phyloP scores from a whole-genome alignment of 2,888 invertebrate genomes.

The Carcina quercana region DNA sequence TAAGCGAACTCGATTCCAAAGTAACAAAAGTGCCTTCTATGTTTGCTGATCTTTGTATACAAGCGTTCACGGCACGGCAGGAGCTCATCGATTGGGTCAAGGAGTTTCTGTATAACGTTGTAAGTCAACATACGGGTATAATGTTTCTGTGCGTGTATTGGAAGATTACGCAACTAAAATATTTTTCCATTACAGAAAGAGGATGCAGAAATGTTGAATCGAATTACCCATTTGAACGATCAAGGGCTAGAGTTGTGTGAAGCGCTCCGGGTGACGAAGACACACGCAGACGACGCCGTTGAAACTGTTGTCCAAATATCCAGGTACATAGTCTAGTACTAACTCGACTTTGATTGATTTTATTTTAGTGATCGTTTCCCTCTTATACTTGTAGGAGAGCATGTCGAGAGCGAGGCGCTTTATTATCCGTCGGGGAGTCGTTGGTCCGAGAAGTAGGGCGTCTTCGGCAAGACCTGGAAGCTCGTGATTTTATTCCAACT shows the following conservation, averaged over 20 bases:
- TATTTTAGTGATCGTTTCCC: neutral
- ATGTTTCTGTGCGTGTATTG: slow-evolving; percentile 2
- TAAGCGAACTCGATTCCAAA: slow-evolving; percentile 43
- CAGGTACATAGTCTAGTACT: slow-evolving; percentile 30
- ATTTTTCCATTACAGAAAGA: slow-evolving; percentile 27
- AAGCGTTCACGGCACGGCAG: slow-evolving; percentile 55
- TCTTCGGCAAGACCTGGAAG: slow-evolving; percentile 46
- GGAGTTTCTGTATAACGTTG: slow-evolving; percentile 40
- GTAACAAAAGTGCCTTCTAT: slow-evolving; percentile 41
- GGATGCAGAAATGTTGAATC: slow-evolving; percentile 37
- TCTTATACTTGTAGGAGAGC: slow-evolving; percentile 46
- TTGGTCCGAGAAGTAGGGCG: slow-evolving; percentile 52
- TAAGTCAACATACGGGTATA: slow-evolving; percentile 19
- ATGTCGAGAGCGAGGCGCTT: slow-evolving; percentile 42
- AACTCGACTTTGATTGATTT: neutral
- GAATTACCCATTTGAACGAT: slow-evolving; percentile 45
- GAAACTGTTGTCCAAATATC: slow-evolving; percentile 42
- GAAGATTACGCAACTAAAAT: too few species aligned
- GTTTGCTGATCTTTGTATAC: slow-evolving; percentile 56
- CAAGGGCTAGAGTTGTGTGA: slow-evolving; percentile 54
- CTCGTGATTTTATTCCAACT: slow-evolving; percentile 25
- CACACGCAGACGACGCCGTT: slow-evolving; percentile 40
- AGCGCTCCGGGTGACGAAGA: slow-evolving; percentile 44
- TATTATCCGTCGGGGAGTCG: slow-evolving; percentile 50
- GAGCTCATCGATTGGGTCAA: slow-evolving; percentile 65